Percentiles rank a stretch among this genome's conserved stretches.
These are phyloP conservation scores for Plemyria rubiginata DNA, from an alignment of 2,888 invertebrate genomes.

Conservation along the genomic window DNA sequence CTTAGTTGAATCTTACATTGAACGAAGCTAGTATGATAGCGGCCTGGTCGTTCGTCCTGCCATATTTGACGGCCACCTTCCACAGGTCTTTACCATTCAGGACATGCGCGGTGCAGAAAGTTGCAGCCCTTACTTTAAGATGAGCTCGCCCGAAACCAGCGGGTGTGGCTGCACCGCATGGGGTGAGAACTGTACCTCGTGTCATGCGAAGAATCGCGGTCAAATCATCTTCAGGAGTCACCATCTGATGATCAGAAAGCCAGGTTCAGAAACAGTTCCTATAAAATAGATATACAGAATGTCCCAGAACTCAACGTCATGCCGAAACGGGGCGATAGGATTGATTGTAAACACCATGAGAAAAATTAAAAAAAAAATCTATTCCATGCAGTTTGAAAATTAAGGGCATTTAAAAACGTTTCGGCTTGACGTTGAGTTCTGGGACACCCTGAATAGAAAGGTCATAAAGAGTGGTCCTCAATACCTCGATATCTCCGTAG, in stretches of 20 bases:
- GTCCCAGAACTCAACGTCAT: too few species aligned
- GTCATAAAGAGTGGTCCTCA: neutral
- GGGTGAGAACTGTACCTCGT: conserved; percentile 64
- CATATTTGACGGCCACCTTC: conserved; percentile 58
- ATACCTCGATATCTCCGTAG: conserved; percentile 73
- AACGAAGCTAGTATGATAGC: conserved; percentile 53
- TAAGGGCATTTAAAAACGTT: too few species aligned
- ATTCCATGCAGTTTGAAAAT: too few species aligned
- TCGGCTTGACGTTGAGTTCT: too few species aligned
- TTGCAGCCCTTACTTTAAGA: conserved; percentile 66
- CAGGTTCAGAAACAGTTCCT: too few species aligned
- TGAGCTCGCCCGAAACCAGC: conserved; percentile 59
- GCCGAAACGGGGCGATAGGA: too few species aligned
- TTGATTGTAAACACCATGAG: too few species aligned
- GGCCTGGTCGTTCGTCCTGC: conserved; percentile 50
- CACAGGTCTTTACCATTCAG: conserved; percentile 59
- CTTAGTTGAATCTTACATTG: conserved; percentile 47
- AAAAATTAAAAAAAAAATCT: too few species aligned
- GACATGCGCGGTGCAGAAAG: conserved; percentile 72
- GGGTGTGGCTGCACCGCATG: conserved; percentile 54
- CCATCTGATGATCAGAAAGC: conserved; percentile 58
- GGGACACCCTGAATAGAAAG: too few species aligned
- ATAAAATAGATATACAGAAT: too few species aligned
- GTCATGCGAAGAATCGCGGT: conserved; percentile 70
- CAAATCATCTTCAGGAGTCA: conserved; percentile 73